Evolutionary conservation across 2,888 invertebrate genomes (phyloP), one percentile per base, ranked within the genome.

Genomic region (Crepidodera aurea): DNA sequence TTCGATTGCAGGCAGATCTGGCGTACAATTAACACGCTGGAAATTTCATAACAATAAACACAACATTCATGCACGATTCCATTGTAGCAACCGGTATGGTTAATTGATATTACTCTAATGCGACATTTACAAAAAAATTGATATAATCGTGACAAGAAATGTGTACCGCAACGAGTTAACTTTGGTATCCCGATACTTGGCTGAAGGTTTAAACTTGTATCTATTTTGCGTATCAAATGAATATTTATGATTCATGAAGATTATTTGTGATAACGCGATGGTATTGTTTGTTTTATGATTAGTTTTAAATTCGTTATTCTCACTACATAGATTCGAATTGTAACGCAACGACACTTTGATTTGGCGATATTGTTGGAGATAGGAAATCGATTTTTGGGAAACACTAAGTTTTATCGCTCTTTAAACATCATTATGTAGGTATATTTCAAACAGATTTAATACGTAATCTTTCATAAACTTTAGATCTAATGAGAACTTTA

Each of bases 71-170:
- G 67, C 69, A 69, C 66, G 67, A 66, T 66, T 65, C 69, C 62
- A 62, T 69, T 67, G 65, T 67, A 57, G 62, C 53, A 62, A 64
- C 62, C 63, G 60, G 60, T 67, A 64, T 39, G 51, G 60, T 67
- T 67, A 67, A 69, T 69, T 67, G 62, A 69, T 67, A 67, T 65
- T 64, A 65, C 64, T 67, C 60, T 62, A 51, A 53, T 57, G 46
- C 40, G 48, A 57, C 57, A 55, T 59, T 34, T 54, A 42, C 34
- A 55, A 51, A 63, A 63, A 59, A 63, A 63, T 50, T 60, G 39
- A 63, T 53, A 60, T 51, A 60, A 53, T 62, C 62, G 57, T 62
- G 62, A 62, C 62, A 46, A 48, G 48, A 62, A 57, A 62, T 62
- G 51, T 62, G 51, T 57, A 57, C 34, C 46, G 37, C 46, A n/a